phyloP scores from a whole-genome alignment of 2,113 vertebrate species.

The Colinus virginianus region DNA sequence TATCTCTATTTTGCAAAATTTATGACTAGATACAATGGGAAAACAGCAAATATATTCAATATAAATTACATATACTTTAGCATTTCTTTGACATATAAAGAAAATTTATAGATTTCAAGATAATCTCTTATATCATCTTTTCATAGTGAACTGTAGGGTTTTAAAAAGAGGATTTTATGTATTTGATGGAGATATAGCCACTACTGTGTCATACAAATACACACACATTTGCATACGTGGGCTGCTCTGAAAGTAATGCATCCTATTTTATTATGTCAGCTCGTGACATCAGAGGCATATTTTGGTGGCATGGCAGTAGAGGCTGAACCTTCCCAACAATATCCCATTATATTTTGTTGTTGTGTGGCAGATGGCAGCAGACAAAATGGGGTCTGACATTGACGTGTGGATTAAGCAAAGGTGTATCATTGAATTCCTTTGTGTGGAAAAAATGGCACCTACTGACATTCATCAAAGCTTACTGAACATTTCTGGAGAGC shows the following conservation, averaged over 20 bases:
- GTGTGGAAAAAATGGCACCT: too few relatives aligned
- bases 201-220: not conserved
- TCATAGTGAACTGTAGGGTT: not conserved
- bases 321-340: too few relatives aligned
- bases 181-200: not conserved
- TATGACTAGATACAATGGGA: not conserved
- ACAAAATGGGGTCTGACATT: too few relatives aligned
- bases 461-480: not conserved
- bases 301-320: not conserved
- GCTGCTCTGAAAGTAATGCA: too few relatives aligned
- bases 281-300: not conserved
- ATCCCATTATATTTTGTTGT: too few relatives aligned
- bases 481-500: not conserved
- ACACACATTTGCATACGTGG: not conserved
- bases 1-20: conserved; percentile 18
- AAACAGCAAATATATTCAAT: not conserved
- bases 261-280: too few relatives aligned
- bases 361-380: too few relatives aligned
- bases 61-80: not conserved
- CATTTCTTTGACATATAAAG: not conserved
- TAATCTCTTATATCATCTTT: too few relatives aligned
- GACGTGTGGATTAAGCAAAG: too few relatives aligned
- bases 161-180: not conserved
- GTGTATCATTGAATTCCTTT: too few relatives aligned
- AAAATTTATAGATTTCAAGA: not conserved